Conservation (phyloP, 2,113 vertebrate genomes). For the Thermophis baileyi region DNA sequence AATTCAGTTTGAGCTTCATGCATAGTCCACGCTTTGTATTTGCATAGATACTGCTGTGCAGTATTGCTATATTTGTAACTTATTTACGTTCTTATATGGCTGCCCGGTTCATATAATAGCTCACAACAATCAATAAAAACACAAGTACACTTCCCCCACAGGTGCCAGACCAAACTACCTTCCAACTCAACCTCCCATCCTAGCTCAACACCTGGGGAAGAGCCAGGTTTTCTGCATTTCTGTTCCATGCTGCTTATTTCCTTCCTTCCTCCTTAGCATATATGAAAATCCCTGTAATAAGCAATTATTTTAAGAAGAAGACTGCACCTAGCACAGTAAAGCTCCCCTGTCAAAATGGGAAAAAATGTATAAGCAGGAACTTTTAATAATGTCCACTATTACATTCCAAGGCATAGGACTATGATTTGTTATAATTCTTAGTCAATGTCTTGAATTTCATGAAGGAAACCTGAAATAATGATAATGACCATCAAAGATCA, state of each 20-base stretch:
- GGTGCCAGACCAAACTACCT: neutral
- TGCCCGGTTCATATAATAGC: neutral
- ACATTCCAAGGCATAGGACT: neutral
- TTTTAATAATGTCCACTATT: neutral
- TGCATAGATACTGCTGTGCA: neutral
- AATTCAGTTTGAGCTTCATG: neutral
- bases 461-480: neutral
- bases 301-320: neutral
- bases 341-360: neutral
- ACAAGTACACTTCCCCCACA: neutral
- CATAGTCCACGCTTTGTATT: neutral
- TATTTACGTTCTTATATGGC: neutral
- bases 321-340: neutral
- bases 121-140: neutral
- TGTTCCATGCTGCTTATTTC: neutral
- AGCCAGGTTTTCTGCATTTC: neutral
- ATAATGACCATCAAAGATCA: neutral
- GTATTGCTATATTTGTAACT: neutral
- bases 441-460: neutral
- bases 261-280: neutral
- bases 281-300: neutral
- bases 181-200: neutral
- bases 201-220: neutral
- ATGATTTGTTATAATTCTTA: neutral
- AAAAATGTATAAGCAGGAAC: neutral